These are phyloP conservation scores for Dolichopus griseipennis DNA, from an alignment of 2,888 invertebrate species.

Conservation along the genomic window DNA sequence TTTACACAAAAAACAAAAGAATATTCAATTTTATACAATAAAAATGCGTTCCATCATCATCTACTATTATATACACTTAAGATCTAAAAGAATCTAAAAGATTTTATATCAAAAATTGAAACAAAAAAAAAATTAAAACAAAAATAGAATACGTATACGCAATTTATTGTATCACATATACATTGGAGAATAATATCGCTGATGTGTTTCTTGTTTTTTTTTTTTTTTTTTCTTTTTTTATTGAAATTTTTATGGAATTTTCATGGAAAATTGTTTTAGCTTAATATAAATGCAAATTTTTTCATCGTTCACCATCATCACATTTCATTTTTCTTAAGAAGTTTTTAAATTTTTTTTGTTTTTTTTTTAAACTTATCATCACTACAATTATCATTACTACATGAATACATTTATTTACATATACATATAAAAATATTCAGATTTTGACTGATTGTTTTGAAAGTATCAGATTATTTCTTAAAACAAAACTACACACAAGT, in stretches of 20 bases:
- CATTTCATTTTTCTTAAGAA: not conserved
- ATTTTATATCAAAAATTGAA: no score
- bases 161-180: conserved; percentile 2
- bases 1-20: not conserved
- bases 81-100: no score
- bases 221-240: no score
- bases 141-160: not conserved
- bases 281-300: conserved; percentile 6
- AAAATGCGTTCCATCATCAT: not conserved
- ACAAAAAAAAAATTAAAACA: not conserved
- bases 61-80: not conserved
- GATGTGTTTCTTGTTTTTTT: not conserved
- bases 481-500: no score
- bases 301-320: not conserved
- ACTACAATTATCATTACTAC: no score
- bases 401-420: no score
- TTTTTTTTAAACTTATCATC: not conserved
- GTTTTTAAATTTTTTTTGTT: not conserved
- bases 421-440: no score
- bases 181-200: not conserved
- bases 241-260: not conserved
- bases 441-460: not conserved
- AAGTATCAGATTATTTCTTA: not conserved
- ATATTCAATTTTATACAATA: not conserved
- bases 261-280: not conserved